These are phyloP conservation scores for Graptemys geographica DNA, from an alignment of 2,797 vertebrate genomes.

Conservation along the genomic window DNA sequence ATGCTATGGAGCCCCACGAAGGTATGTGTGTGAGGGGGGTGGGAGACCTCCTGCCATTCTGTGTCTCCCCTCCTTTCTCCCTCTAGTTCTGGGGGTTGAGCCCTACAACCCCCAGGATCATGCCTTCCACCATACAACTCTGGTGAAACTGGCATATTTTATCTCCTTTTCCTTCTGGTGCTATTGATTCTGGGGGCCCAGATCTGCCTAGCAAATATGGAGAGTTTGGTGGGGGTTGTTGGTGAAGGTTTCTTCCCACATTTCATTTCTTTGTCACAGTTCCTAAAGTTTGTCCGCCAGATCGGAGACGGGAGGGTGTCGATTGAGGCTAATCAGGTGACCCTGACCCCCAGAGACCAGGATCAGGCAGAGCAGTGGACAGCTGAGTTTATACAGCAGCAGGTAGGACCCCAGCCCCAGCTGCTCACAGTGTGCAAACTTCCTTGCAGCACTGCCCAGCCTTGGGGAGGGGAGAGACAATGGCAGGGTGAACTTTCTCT, in stretches of 20 bases:
- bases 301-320: conserved; percentile 99
- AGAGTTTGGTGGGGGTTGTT: conserved; percentile 35
- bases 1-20: background rate
- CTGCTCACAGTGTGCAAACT: conserved; percentile 56
- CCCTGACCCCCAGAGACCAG: conserved; percentile 91
- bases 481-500: conserved; percentile 19
- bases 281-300: conserved; percentile 99
- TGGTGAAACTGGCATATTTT: background rate
- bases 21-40: background rate
- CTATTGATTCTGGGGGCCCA: conserved; percentile 1
- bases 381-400: conserved; percentile 95
- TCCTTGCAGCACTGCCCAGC: conserved; percentile 69
- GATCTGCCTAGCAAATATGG: conserved; percentile 26
- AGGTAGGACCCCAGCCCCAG: conserved; percentile 87
- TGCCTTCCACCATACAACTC: background rate
- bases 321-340: conserved; percentile 96
- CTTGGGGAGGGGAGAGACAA: conserved; percentile 46
- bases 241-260: conserved; percentile 67
- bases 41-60: background rate
- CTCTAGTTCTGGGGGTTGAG: background rate
- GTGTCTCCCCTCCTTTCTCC: background rate
- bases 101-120: background rate
- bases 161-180: background rate
- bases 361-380: conserved; percentile 98
- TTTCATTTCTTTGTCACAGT: conserved; percentile 88